Percentiles rank a stretch among this genome's conserved stretches.
Evolutionary conservation across 2,113 vertebrate species (phyloP).

Genomic region (Pachyramphus minor): DNA sequence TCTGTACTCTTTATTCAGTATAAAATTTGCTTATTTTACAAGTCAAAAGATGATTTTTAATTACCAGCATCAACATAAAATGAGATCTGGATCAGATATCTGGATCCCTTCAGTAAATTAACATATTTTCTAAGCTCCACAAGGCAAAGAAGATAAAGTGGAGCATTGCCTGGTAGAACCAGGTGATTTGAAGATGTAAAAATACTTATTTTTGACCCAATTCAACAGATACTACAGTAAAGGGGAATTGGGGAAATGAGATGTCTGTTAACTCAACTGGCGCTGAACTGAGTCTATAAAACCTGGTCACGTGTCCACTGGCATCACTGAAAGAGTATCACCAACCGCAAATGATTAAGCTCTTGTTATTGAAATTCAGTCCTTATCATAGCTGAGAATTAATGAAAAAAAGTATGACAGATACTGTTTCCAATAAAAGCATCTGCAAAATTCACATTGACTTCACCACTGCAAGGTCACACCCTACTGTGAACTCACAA

Average conservation of each 20-base stretch:
- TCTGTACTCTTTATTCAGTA: constrained; percentile 23
- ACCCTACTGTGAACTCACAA: neutral
- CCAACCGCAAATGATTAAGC: neutral
- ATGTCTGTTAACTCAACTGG: neutral
- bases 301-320: neutral
- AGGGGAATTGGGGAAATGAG: neutral
- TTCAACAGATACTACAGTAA: neutral
- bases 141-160: constrained; percentile 39
- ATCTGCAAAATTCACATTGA: neutral
- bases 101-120: constrained; percentile 12
- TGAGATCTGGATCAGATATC: constrained; percentile 39
- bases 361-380: neutral
- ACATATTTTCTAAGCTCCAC: constrained; percentile 12
- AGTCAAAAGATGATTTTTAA: constrained; percentile 50
- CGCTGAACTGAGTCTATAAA: neutral
- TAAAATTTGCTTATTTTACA: constrained; percentile 41
- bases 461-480: neutral
- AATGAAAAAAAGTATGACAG: neutral
- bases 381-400: neutral
- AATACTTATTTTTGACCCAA: neutral
- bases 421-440: neutral
- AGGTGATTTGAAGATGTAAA: constrained; percentile 30
- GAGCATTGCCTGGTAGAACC: constrained; percentile 12
- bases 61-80: constrained; percentile 29
- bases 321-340: neutral